Evolutionary conservation across 2,113 vertebrate genomes (phyloP).

Genomic region (Corythoichthys intestinalis): DNA sequence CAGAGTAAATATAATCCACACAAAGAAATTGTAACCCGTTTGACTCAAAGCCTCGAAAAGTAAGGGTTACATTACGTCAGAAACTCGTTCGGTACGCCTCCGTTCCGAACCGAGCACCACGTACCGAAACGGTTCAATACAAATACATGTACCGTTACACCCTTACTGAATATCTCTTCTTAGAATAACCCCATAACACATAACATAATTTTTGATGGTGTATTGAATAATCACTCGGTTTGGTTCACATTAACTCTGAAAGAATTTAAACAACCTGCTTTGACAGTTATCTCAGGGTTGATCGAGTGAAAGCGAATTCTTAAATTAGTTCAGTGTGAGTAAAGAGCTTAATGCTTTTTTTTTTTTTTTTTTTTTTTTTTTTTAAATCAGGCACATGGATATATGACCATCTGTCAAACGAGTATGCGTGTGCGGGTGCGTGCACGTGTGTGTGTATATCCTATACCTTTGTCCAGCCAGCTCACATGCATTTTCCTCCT

Average conservation of each 20-base stretch:
- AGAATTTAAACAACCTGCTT: constrained; percentile 29
- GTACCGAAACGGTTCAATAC: no score
- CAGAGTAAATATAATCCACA: no score
- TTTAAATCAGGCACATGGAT: constrained; percentile 52
- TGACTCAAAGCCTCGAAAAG: no score
- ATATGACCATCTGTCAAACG: constrained; percentile 45
- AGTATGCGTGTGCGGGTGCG: constrained; percentile 2
- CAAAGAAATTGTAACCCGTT: no score
- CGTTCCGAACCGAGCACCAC: no score
- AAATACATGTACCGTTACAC: no score
- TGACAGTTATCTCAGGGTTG: constrained; percentile 49
- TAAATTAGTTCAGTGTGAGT: constrained; percentile 59
- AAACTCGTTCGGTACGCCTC: no score
- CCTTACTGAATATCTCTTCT: background rate
- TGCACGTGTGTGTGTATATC: constrained; percentile 6
- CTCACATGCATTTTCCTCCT: background rate
- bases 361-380: constrained; percentile 41
- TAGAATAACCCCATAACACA: background rate
- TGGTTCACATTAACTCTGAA: constrained; percentile 35
- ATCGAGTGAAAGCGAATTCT: constrained; percentile 54
- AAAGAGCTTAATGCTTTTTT: constrained; percentile 62
- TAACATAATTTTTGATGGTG: background rate
- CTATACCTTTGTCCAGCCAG: background rate
- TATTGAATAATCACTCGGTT: constrained; percentile 24
- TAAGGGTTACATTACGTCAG: no score